These are phyloP conservation scores for Varanus salvator DNA, from an alignment of 2,113 vertebrate genomes.

Conservation along the genomic window DNA sequence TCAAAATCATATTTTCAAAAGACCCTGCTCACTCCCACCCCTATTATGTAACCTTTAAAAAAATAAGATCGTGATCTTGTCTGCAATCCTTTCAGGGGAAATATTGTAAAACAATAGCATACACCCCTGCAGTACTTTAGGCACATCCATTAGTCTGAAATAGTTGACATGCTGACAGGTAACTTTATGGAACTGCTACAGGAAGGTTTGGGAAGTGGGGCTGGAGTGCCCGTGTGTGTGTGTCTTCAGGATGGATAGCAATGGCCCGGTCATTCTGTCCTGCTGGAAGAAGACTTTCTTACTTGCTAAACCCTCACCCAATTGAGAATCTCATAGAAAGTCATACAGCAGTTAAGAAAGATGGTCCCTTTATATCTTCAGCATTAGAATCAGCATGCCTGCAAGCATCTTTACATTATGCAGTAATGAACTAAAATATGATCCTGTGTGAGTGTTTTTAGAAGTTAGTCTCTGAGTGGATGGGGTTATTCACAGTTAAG, in stretches of 20 bases:
- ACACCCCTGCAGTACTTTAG: slow-evolving; percentile 42
- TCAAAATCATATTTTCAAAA: slow-evolving; percentile 50
- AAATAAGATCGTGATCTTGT: slow-evolving; percentile 35
- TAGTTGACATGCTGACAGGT: slow-evolving; percentile 27
- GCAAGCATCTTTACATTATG: neutral
- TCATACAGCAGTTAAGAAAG: neutral
- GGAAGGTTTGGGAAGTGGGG: neutral
- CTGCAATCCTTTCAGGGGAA: neutral
- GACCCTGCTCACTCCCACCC: slow-evolving; percentile 44
- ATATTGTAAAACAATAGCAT: neutral
- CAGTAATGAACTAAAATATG: neutral
- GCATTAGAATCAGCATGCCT: neutral
- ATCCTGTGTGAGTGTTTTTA: neutral
- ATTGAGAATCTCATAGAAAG: neutral
- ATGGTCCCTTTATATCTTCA: neutral
- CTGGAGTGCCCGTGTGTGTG: too few species aligned
- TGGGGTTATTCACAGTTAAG: neutral
- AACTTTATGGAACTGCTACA: slow-evolving; percentile 21
- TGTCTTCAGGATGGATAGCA: slow-evolving; percentile 15
- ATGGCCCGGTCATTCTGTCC: slow-evolving; percentile 11
- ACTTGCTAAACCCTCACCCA: slow-evolving; percentile 19
- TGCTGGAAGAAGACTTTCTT: slow-evolving; percentile 18
- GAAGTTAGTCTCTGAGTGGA: neutral
- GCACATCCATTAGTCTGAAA: slow-evolving; percentile 4
- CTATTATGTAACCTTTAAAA: slow-evolving; percentile 61